phyloP scores from a whole-genome alignment of 2,888 invertebrate species.

The Pemphredon lugubris region DNA sequence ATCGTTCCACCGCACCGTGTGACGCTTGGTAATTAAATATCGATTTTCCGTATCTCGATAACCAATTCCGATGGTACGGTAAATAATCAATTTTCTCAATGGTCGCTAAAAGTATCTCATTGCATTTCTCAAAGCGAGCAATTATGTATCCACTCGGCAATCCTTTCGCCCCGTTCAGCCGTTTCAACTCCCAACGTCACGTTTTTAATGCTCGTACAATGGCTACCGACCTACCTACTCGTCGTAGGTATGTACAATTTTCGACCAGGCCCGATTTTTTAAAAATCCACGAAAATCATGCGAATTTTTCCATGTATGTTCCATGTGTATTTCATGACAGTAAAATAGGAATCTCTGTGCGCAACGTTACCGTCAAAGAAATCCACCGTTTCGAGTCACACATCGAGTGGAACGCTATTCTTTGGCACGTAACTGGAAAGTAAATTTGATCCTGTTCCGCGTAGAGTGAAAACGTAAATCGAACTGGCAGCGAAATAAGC shows the following conservation, averaged over 20 bases:
- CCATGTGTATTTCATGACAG: no score
- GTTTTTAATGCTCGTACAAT: no score
- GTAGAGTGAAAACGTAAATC: slow-evolving; percentile 7
- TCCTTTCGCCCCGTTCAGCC: no score
- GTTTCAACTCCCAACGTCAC: no score
- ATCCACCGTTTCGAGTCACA: not conserved
- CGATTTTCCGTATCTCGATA: slow-evolving; percentile 29
- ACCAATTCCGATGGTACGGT: slow-evolving; percentile 27
- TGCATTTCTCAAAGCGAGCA: not conserved
- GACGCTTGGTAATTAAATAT: slow-evolving; percentile 44
- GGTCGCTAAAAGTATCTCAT: not conserved
- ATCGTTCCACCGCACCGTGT: slow-evolving; percentile 18
- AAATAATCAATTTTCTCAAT: slow-evolving; percentile 31
- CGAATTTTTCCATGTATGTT: no score
- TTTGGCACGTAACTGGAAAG: slow-evolving; percentile 12
- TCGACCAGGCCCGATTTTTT: no score
- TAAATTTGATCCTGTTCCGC: slow-evolving; percentile 12
- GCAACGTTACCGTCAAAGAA: no score
- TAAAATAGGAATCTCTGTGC: no score
- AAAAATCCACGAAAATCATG: no score
- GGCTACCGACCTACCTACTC: no score
- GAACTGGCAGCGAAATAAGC: not conserved
- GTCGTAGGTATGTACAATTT: no score
- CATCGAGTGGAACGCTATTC: not conserved
- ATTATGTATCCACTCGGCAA: no score